Evolutionary conservation across 2,113 vertebrate genomes (phyloP), one percentile per base, ranked within the genome.

Genomic region (Baryphthengus martii): DNA sequence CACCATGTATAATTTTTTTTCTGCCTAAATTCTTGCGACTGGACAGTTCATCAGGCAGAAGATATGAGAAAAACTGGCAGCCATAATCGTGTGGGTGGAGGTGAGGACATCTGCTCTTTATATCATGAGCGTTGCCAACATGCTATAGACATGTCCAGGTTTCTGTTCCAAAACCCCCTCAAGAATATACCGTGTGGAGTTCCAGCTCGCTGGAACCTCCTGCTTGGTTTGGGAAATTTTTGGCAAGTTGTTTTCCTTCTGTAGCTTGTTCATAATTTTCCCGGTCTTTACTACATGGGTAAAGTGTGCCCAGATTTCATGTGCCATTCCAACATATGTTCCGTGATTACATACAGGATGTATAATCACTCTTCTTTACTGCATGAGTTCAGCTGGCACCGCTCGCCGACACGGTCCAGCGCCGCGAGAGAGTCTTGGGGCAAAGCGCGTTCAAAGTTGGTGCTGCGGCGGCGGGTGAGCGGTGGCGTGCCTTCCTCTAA

Each of bases 101-200:
- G 95, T 96, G 92, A 97, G 96, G 96, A 97, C 95, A 97, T 97
- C 95, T 97, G 97, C 93, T 96, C 96, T 96, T 92, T 93, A 89
- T 95, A 95, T 96, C 86, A 85, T 16, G n/a, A 93, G 62, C 92
- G 9, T 23, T 96, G 96, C 96, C 97, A 97, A 92, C 88, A 89
- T 90, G 78, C 86, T 96, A 89, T 85, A 95, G 93, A 94, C 95
- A 92, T 7, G 92, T 96, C 93, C 95, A 97, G 92, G 66, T 86
- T 96, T 97, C 92, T 95, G 93, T 96, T 97, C 94, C 95, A 97
- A 97, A 97, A 97, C 58, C 95, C 96, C 92, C 95, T 96, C 96
- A 96, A 93, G 96, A 96, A 96, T 94, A 96, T 79, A 71, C 50
- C 6, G 33, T 1, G 66, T 25, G 37, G 92, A 96, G 95, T 94